A percentile compares a stretch with the other conserved stretches of the same genome.
These are phyloP conservation scores for Tenualosa thibaudeaui DNA, from an alignment of 2,797 vertebrate genomes.

Conservation along the genomic window DNA sequence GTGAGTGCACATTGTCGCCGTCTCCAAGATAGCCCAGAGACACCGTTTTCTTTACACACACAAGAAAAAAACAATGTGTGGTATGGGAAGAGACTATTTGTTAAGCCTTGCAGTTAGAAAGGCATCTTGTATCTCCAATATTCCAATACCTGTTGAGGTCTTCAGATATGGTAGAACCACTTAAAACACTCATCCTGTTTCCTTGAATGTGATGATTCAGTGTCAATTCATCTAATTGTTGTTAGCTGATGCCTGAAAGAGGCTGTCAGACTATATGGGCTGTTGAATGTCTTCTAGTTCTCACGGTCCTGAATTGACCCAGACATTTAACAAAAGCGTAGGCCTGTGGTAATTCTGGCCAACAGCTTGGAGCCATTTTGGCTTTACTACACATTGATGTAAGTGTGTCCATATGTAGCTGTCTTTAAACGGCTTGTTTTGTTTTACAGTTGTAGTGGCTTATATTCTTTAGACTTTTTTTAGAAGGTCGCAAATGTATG, in stretches of 20 bases:
- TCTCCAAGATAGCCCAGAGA: background rate
- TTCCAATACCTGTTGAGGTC: background rate
- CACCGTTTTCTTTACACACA: background rate
- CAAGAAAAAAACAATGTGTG: background rate
- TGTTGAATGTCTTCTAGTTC: background rate
- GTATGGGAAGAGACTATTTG: background rate
- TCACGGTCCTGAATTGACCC: background rate
- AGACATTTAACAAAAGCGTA: background rate
- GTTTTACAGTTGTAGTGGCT: background rate
- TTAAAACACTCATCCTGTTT: background rate
- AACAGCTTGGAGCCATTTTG: slow-evolving; percentile 36
- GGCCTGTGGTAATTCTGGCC: slow-evolving; percentile 17
- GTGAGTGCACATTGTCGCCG: slow-evolving; percentile 74
- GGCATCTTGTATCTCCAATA: background rate
- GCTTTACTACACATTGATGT: slow-evolving; percentile 20
- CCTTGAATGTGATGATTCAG: background rate
- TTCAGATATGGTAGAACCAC: background rate
- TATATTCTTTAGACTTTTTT: background rate
- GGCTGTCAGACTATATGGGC: background rate
- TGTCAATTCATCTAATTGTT: background rate
- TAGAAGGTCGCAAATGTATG: background rate
- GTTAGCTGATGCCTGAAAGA: background rate
- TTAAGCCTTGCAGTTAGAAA: background rate
- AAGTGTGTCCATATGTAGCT: slow-evolving; percentile 24
- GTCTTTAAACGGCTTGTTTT: background rate